Evolutionary conservation across 1,140 invertebrate species (phyloP), one percentile per base, ranked within the genome.

Genomic region (Vanessa atalanta): DNA sequence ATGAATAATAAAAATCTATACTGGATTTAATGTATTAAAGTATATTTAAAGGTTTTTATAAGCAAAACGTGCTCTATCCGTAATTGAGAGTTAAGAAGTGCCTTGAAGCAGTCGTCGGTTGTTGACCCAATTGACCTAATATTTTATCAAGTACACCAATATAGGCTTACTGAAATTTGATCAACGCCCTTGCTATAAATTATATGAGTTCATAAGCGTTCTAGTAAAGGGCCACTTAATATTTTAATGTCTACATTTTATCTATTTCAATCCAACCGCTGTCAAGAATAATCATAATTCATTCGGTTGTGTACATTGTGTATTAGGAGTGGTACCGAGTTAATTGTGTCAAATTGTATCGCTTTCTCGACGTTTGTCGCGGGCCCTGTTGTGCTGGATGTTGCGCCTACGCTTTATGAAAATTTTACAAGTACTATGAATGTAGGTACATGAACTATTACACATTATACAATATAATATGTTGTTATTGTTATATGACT

Each of bases 341-440:
- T 80, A 76, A 76, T 81, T 78, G 75, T 78, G 77, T 77, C 75
- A 72, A 65, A 71, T 77, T 77, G 71, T 63, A 71, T 47, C 23
- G 70, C 75, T 77, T 77, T 77, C 75, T 77, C 75, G 57, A 61
- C 12, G 57, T 61, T 61, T 61, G 57, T 61, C 70, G 75, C 53
- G 53, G 65, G 66, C 66, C 12, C 50, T 57, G 66, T 65, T 70
- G 70, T 63, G 37, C 57, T 61, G 70, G 72, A 63, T 61, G 61
- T 53, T n/a, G 57, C 71, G 51, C 75, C 75, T 65, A 77, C 75
- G 75, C 64, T 26, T 61, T 73, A 73, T 70, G 63, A 70, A 69
- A 77, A 76, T 69, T 69, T 66, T 50, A 66, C 15, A n/a, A 51
- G n/a, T 50, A 57, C 14, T 16, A 68, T 23, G 47, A 51, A 26